Evolutionary conservation across 2,113 vertebrate genomes (phyloP).

Genomic region (Prolemur simus): DNA sequence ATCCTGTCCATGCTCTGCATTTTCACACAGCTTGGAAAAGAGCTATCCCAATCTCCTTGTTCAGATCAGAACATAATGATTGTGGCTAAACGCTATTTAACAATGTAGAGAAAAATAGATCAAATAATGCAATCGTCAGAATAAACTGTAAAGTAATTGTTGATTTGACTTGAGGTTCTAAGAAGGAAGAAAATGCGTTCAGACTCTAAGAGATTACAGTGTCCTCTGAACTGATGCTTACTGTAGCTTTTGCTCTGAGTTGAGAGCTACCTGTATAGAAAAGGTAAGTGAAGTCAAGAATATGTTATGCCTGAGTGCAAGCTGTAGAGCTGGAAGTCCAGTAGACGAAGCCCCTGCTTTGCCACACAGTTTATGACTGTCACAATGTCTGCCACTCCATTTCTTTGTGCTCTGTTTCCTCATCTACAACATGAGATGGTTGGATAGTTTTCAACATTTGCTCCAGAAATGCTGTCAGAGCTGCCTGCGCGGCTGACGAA

Average conservation of each 20-base stretch:
- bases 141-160: constrained; percentile 50
- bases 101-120: constrained; percentile 66
- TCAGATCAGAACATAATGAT: constrained; percentile 58
- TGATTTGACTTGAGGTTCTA: constrained; percentile 53
- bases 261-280: not conserved
- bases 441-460: not conserved
- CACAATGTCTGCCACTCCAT: not conserved
- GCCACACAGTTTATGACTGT: not conserved
- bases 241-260: not conserved
- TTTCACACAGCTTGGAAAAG: constrained; percentile 29
- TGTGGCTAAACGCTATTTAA: constrained; percentile 49
- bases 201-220: constrained; percentile 26
- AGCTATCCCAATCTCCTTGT: not conserved
- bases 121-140: constrained; percentile 43
- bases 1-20: not conserved
- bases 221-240: constrained; percentile 1
- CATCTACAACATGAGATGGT: not conserved
- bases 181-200: constrained; percentile 50
- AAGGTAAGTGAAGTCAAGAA: not conserved
- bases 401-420: not conserved
- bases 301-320: not conserved
- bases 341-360: not conserved
- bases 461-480: not conserved
- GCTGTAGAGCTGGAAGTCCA: not conserved
- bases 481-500: not conserved